Conservation (phyloP, 2,888 invertebrate species). For the Ferdinandea cuprea region DNA sequence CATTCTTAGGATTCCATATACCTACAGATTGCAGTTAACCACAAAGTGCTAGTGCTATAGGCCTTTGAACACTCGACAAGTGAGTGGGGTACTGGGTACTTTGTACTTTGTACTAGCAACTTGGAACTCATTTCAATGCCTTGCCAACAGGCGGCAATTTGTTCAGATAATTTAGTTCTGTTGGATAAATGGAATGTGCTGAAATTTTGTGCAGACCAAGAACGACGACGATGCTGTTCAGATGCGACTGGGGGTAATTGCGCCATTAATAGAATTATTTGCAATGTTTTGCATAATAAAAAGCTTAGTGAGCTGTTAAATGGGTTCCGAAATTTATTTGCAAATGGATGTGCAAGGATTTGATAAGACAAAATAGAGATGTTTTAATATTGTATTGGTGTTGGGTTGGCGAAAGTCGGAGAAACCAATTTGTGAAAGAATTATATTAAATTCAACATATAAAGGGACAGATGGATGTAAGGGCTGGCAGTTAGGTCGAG, state of each 20-base stretch:
- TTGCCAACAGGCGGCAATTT: slow-evolving; percentile 6
- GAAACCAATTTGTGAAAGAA: too few relatives aligned
- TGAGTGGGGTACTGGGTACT: too few relatives aligned
- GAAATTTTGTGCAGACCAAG: background rate
- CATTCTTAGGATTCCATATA: slow-evolving; percentile 9
- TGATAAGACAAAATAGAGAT: too few relatives aligned
- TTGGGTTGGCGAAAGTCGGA: too few relatives aligned
- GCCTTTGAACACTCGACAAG: background rate
- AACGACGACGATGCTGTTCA: background rate
- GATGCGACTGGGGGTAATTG: slow-evolving; percentile 22
- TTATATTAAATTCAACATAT: too few relatives aligned
- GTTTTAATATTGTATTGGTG: too few relatives aligned
- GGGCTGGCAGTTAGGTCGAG: too few relatives aligned
- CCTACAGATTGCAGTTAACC: slow-evolving; percentile 22
- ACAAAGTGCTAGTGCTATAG: background rate
- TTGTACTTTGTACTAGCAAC: too few relatives aligned
- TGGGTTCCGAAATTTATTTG: background rate
- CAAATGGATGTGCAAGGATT: too few relatives aligned
- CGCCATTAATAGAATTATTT: slow-evolving; percentile 39
- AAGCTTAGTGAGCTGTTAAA: slow-evolving; percentile 27
- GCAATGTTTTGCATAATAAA: slow-evolving; percentile 35
- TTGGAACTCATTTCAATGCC: background rate
- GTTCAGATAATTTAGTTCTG: slow-evolving; percentile 22
- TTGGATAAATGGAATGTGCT: slow-evolving; percentile 10
- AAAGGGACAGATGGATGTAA: too few relatives aligned